phyloP scores from a whole-genome alignment of 2,113 vertebrate genomes.

The Microtus ochrogaster region DNA sequence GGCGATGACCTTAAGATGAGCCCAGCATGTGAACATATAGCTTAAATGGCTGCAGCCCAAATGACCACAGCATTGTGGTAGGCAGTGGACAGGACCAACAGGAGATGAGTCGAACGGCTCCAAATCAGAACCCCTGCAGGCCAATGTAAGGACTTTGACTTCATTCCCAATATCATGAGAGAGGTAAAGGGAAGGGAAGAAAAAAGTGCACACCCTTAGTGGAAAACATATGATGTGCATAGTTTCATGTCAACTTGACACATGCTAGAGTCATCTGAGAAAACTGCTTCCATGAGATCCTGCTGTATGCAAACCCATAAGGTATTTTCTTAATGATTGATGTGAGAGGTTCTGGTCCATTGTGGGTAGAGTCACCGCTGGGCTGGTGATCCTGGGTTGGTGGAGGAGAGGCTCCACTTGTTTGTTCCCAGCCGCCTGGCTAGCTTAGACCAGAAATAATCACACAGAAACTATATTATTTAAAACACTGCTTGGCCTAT shows the following conservation, averaged over 20 bases:
- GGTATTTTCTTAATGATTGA: background rate
- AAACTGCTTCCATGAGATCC: background rate
- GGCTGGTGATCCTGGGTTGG: background rate
- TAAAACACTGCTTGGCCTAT: no score
- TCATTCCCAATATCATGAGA: background rate
- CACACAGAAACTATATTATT: no score
- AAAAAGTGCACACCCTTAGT: background rate
- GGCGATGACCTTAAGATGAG: background rate
- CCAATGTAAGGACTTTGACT: background rate
- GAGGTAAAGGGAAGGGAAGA: background rate
- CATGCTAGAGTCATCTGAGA: background rate
- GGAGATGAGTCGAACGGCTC: background rate
- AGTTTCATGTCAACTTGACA: background rate
- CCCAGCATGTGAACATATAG: background rate
- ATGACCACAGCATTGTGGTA: background rate
- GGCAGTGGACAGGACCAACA: background rate
- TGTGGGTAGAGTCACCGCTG: background rate
- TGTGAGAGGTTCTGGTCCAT: background rate
- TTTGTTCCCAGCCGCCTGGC: no score
- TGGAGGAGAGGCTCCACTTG: no score
- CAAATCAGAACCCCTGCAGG: background rate
- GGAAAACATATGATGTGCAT: background rate
- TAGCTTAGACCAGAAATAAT: no score
- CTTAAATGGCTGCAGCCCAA: background rate
- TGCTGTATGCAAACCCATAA: background rate